Percentiles rank a stretch among this genome's conserved stretches.
Conservation (phyloP, 2,797 vertebrate species). For the Holocentrus rufus region DNA sequence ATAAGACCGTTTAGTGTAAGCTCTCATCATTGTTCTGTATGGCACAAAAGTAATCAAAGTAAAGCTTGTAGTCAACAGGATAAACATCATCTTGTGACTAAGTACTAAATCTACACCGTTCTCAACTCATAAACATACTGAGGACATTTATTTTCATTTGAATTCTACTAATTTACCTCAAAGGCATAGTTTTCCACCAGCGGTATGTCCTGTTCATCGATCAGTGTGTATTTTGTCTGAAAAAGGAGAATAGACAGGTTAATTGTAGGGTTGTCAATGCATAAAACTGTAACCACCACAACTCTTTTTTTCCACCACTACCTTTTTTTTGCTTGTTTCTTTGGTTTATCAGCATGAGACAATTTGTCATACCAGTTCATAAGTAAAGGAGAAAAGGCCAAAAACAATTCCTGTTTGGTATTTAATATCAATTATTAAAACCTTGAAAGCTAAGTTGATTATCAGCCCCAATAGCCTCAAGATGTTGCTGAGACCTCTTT, state of each 20-base stretch:
- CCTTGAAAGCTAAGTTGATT: no score
- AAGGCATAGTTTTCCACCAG: conserved; percentile 99
- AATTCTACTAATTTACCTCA: conserved; percentile 83
- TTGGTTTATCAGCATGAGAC: no score
- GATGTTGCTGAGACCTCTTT: no score
- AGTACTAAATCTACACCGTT: not conserved
- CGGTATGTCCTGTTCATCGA: conserved; percentile 98
- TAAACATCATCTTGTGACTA: not conserved
- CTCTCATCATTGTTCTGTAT: not conserved
- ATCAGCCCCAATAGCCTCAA: no score
- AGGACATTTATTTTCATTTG: not conserved
- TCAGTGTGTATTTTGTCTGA: conserved; percentile 98
- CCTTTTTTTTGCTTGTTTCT: not conserved
- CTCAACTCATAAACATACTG: not conserved
- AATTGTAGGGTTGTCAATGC: not conserved
- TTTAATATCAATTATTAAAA: no score
- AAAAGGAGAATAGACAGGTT: conserved; percentile 28
- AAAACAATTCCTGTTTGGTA: no score
- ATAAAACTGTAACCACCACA: not conserved
- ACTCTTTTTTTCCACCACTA: not conserved
- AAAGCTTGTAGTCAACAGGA: not conserved
- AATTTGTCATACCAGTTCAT: no score
- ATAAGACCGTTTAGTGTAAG: not conserved
- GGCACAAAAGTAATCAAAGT: not conserved
- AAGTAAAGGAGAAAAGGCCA: no score